Evolutionary conservation across 2,888 invertebrate species (phyloP).

Genomic region (Sinopyrophorus schimmeli): DNA sequence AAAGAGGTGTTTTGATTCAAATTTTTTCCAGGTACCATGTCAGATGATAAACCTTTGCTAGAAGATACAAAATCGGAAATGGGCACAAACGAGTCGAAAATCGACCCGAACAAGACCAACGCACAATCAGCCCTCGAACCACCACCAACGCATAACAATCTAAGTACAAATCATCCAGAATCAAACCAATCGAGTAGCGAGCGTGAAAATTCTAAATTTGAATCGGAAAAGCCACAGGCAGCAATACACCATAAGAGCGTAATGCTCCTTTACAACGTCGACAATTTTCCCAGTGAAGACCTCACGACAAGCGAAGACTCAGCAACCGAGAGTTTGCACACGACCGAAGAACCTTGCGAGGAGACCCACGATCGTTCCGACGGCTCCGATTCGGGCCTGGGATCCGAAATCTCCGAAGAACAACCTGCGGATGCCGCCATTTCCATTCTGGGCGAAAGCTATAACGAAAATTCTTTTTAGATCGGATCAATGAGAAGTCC

Average conservation of each 20-base stretch:
- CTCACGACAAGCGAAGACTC: conserved; percentile 65
- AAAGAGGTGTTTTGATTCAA: too few relatives aligned
- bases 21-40: too few relatives aligned
- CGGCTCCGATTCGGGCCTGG: conserved; percentile 83
- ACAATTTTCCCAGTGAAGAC: too few relatives aligned
- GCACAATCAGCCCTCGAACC: conserved; percentile 23
- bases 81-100: conserved; percentile 41
- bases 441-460: conserved; percentile 50
- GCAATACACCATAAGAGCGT: conserved; percentile 34
- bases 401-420: conserved; percentile 73
- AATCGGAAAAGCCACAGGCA: conserved; percentile 44
- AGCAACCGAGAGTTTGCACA: conserved; percentile 64
- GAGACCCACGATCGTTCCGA: conserved; percentile 73
- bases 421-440: conserved; percentile 40
- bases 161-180: conserved; percentile 39
- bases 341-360: conserved; percentile 61
- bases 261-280: too few relatives aligned
- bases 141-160: conserved; percentile 4
- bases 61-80: too few relatives aligned
- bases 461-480: conserved; percentile 60
- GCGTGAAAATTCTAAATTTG: conserved; percentile 45
- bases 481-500: conserved; percentile 46
- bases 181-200: conserved; percentile 34
- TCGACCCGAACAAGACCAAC: conserved; percentile 16
- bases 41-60: too few relatives aligned